These are phyloP conservation scores for Charadrius vociferus DNA, from an alignment of 2,113 vertebrate species.

Conservation along the genomic window DNA sequence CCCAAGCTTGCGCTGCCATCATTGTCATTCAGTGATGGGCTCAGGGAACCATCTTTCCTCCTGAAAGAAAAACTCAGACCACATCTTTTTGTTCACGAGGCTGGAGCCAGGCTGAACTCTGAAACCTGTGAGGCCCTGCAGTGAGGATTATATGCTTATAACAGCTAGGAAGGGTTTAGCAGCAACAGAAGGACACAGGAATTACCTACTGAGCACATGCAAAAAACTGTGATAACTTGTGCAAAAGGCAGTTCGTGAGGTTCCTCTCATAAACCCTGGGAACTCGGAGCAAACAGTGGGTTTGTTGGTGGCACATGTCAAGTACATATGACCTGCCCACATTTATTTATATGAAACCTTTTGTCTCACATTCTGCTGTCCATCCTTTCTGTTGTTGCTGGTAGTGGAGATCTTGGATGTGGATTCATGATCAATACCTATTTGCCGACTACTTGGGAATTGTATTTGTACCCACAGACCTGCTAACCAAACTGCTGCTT, in stretches of 20 bases:
- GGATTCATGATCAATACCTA: neutral
- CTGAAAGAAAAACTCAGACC: neutral
- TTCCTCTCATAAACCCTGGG: neutral
- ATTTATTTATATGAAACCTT: neutral
- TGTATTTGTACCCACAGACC: neutral
- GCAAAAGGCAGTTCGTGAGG: rapidly evolving
- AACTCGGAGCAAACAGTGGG: neutral
- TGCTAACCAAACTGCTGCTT: neutral
- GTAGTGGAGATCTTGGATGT: neutral
- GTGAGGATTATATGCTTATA: neutral
- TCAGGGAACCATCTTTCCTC: neutral
- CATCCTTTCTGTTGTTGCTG: neutral
- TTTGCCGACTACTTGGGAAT: neutral
- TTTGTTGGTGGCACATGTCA: neutral
- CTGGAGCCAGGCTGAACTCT: neutral
- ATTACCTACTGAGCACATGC: neutral
- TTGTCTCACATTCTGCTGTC: neutral
- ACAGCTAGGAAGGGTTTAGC: neutral
- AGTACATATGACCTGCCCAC: neutral
- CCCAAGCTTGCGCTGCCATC: neutral
- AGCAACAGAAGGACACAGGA: neutral
- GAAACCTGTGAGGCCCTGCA: neutral
- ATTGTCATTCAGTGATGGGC: neutral
- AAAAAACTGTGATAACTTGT: neutral
- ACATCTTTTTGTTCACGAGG: neutral